Base-by-base conservation (phyloP, 2,113 vertebrate species). In the Varanus komodoensis region DNA sequence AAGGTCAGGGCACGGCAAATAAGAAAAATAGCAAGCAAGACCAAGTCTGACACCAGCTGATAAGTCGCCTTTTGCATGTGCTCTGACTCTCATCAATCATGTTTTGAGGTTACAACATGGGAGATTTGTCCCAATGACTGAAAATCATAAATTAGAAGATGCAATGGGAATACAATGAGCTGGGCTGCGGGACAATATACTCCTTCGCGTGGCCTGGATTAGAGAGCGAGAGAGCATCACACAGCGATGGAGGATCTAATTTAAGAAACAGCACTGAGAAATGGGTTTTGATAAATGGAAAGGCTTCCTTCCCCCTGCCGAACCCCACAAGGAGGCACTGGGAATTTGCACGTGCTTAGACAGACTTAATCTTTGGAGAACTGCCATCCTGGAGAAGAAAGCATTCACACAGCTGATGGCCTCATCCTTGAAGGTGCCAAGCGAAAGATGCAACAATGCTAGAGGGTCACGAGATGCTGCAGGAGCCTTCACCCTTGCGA, bases 1-100 rank as follows among this genome's bases (percentile, higher is more conserved):
- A 95, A 96, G 95, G 95, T 96, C 96, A 94, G 84, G 21, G 69
- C 27, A 71, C 91, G 91, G 85, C 71, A 91, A 93, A 88, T 90
- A 93, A 92, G 96, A 95, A 67, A 91, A 89, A 92, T 54, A 82
- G 89, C 77, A 89, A 94, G 91, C 61, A 86, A 87, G 87, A 91
- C 84, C 4, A 1, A 52, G 71, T 74, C 74, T 89, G 92, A 94
- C 87, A 85, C 84, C 61, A 75, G 91, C 86, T 73, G 91, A 91
- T 93, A 91, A 91, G 89, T 86, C 0, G 14, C 84, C 19, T 80
- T 93, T 92, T 90, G 78, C 92, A 92, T 89, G 88, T 84, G 78
- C 79, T 0, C 68, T 90, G 61, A 9, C 48, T n/a, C 89, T 90
- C 94, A 95, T 94, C 93, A 87, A 92, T 94, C 90, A 92, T 74